Evolutionary conservation across 2,888 invertebrate species (phyloP).

Genomic region (Keiferia lycopersicella): DNA sequence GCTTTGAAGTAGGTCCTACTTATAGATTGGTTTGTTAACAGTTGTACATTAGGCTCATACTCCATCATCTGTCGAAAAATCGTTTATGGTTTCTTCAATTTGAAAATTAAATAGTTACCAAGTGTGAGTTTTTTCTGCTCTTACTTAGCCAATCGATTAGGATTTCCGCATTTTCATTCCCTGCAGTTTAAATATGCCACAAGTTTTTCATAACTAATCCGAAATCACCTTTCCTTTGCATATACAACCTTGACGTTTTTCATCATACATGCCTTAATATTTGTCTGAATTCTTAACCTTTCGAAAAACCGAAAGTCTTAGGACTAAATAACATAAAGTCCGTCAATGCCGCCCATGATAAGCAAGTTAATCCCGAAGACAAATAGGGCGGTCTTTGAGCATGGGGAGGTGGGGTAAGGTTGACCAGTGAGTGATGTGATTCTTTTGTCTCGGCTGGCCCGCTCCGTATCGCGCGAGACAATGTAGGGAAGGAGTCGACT

Average conservation of each 20-base stretch:
- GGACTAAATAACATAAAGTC: slow-evolving; percentile 51
- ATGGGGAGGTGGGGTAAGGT: slow-evolving; percentile 47
- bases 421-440: slow-evolving; percentile 67
- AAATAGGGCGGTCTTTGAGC: slow-evolving; percentile 69
- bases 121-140: too few relatives aligned
- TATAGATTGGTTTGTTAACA: not conserved
- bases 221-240: too few relatives aligned
- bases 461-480: slow-evolving; percentile 56
- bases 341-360: slow-evolving; percentile 52
- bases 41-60: too few relatives aligned
- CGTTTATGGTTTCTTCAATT: too few relatives aligned
- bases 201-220: too few relatives aligned
- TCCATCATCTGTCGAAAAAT: too few relatives aligned
- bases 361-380: slow-evolving; percentile 78
- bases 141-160: too few relatives aligned
- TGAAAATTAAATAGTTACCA: too few relatives aligned
- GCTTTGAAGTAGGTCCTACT: not conserved
- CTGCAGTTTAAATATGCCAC: too few relatives aligned
- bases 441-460: slow-evolving; percentile 72
- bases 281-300: not conserved
- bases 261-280: not conserved
- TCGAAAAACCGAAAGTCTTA: slow-evolving; percentile 26
- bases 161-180: too few relatives aligned
- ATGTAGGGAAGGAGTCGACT: slow-evolving; percentile 65
- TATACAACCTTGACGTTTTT: not conserved